Evolutionary conservation across 2,113 vertebrate genomes (phyloP).

Genomic region (Paramormyrops kingsleyae): DNA sequence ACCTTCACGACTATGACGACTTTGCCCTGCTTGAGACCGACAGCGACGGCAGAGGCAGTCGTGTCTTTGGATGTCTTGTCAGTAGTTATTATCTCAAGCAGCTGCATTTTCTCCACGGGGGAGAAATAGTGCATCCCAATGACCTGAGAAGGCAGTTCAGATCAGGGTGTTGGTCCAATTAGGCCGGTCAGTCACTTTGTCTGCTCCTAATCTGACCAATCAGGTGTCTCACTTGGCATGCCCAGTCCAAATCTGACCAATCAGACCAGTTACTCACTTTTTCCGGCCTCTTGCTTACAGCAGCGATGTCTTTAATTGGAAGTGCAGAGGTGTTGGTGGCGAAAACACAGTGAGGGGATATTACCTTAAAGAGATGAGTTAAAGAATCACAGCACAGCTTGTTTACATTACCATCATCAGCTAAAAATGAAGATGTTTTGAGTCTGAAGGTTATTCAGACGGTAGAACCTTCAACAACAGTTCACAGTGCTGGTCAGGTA

Average conservation of each 20-base stretch:
- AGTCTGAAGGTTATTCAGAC: not conserved
- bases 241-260: not conserved
- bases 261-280: constrained; percentile 65
- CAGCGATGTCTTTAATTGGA: constrained; percentile 82
- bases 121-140: constrained; percentile 99
- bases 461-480: not conserved
- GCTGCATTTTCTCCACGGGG: constrained; percentile 95
- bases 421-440: not conserved
- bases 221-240: not conserved
- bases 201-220: not conserved
- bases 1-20: constrained; percentile 95
- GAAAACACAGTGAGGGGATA: constrained; percentile 80
- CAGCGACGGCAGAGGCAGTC: constrained; percentile 72
- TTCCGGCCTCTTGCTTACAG: constrained; percentile 74
- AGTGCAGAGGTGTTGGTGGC: constrained; percentile 95
- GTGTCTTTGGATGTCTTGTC: constrained; percentile 88
- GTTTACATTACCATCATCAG: not conserved
- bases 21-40: constrained; percentile 92
- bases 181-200: not conserved
- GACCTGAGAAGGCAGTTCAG: constrained; percentile 57
- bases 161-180: not conserved
- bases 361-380: constrained; percentile 54
- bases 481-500: not conserved
- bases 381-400: not conserved
- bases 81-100: constrained; percentile 91